Evolutionary conservation across 1,140 invertebrate species (phyloP), one percentile per base, ranked within the genome.

Genomic region (Planococcus citri): DNA sequence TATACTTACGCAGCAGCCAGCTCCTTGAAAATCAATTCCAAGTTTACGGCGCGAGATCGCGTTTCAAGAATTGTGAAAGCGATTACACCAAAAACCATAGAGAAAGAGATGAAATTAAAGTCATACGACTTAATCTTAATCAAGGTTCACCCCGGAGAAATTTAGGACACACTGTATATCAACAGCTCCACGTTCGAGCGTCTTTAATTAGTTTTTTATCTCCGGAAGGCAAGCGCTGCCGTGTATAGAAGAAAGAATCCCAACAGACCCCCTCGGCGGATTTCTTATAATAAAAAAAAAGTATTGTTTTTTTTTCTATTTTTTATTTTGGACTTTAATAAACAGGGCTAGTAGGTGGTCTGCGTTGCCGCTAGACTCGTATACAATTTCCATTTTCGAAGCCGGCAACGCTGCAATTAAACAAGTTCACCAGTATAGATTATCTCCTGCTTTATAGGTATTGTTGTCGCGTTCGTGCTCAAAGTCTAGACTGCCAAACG

Each of bases 161-260:
- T 64, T 64, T 64, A 64, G 60, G 60, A 64, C 60, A 64, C 60
- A 64, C 25, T 64, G 25, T 64, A 64, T 64, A 64, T 27, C 21
- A 12, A 64, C 25, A 64, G 20, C 21, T 27, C 20, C 21, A 64
- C 25, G 60, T 64, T 24, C 60, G 4, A 17, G 21, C 60, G 60
- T 64, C 60, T 24, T 64, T 64, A 64, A 64, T 64, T 64, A 64
- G 60, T 64, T 64, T 64, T 64, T 64, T 64, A 64, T 64, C 60
- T 64, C 60, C 60, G 60, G 60, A 64, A 64, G 60, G 60, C 60
- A 64, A 64, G 60, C 41, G 41, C 60, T 64, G 60, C 60, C 60
- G 60, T 64, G 25, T 27, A 64, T 64, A 64, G 22, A 64, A 64
- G 25, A 64, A 64, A 64, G 60, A 64, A 64, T 25, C 25, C 22